Percentiles rank a stretch among this genome's conserved stretches.
These are phyloP conservation scores for Myanophis thanlyinensis DNA, from an alignment of 2,113 vertebrate species.

Conservation along the genomic window DNA sequence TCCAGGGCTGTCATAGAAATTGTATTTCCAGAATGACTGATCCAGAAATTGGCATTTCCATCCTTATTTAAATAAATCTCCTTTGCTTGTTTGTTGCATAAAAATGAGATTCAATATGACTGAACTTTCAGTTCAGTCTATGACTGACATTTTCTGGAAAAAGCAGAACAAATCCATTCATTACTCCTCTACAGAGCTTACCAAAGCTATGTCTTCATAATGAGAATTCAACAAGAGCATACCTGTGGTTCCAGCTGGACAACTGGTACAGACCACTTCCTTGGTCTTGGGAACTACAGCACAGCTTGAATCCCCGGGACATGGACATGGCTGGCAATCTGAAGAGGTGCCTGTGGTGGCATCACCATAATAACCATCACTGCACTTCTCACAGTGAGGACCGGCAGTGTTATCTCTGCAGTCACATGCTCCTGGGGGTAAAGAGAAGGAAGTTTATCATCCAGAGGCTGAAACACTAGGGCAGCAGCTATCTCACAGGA, in stretches of 20 bases:
- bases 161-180: background rate
- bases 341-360: conserved; percentile 73
- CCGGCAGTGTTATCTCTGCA: conserved; percentile 89
- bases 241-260: conserved; percentile 91
- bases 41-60: background rate
- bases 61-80: background rate
- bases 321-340: conserved; percentile 88
- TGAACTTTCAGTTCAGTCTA: background rate
- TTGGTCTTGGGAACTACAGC: conserved; percentile 83
- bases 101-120: too few species aligned
- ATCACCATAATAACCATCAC: conserved; percentile 90
- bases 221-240: background rate
- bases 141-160: background rate
- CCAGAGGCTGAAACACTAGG: background rate
- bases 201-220: rapidly evolving
- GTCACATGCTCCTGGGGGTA: conserved; percentile 78
- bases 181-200: rapidly evolving
- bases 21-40: background rate
- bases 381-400: conserved; percentile 88
- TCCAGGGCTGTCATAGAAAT: background rate
- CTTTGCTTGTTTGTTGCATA: background rate
- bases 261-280: conserved; percentile 96
- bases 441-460: background rate
- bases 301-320: conserved; percentile 85
- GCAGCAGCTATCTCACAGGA: background rate